Percentiles rank a stretch among this genome's conserved stretches.
phyloP scores from a whole-genome alignment of 2,113 vertebrate genomes.

The Lophius piscatorius region DNA sequence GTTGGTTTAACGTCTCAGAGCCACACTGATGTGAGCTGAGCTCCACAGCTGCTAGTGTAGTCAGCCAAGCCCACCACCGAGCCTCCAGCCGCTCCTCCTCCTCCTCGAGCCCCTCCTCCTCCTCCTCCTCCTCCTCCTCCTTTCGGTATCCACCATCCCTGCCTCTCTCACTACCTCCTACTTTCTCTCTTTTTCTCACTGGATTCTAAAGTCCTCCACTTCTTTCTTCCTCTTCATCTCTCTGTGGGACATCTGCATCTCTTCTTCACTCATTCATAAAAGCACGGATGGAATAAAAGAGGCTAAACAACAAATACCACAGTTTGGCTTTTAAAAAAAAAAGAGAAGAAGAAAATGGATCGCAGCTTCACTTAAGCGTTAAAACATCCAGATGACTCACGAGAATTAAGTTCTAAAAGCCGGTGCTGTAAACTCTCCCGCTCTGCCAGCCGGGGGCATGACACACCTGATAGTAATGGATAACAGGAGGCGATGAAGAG shows the following conservation, averaged over 20 bases:
- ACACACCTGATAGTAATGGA: constrained; percentile 35
- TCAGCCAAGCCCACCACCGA: constrained; percentile 30
- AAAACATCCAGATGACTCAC: constrained; percentile 10
- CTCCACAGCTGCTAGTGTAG: constrained; percentile 43
- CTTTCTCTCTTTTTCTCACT: constrained; percentile 4
- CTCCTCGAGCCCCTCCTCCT: no score
- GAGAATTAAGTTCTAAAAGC: neutral
- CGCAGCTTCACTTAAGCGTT: neutral
- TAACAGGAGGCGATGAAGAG: constrained; percentile 7
- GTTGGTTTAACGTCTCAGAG: constrained; percentile 40
- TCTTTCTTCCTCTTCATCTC: neutral
- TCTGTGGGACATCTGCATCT: neutral
- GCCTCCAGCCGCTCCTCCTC: constrained; percentile 11
- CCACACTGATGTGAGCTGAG: constrained; percentile 33
- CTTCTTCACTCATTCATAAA: constrained; percentile 30
- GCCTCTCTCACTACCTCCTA: neutral
- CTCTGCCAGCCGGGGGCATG: constrained; percentile 4
- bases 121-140: constrained; percentile 3
- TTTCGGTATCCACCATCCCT: constrained; percentile 23
- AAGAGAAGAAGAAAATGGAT: no score
- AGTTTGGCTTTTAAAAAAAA: constrained; percentile 4
- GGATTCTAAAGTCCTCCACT: neutral
- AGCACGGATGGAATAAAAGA: constrained; percentile 10
- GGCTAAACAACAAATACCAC: constrained; percentile 21
- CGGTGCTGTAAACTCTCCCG: constrained; percentile 11